phyloP scores from a whole-genome alignment of 2,797 vertebrate species.

The Tolypeutes matacus region DNA sequence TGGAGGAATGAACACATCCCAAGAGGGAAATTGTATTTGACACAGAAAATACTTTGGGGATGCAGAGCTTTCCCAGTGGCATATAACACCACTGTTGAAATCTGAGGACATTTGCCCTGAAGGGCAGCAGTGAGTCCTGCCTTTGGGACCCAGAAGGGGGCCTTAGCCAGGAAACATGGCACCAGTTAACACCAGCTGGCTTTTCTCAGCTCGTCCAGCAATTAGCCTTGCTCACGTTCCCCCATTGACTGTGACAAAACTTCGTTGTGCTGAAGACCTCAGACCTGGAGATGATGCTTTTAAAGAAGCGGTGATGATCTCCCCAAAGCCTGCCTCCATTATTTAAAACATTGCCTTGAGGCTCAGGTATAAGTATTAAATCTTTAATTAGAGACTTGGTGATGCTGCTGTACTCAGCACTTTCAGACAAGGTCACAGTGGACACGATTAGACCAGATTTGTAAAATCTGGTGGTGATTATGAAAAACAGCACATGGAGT shows the following conservation, averaged over 20 bases:
- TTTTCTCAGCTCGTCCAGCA: not conserved
- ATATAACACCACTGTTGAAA: not conserved
- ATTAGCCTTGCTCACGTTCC: not conserved
- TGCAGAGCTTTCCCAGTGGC: constrained; percentile 56
- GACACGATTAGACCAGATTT: not conserved
- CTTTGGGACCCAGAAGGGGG: not conserved
- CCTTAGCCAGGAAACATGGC: not conserved
- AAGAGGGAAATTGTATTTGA: constrained; percentile 74
- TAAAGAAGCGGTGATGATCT: constrained; percentile 31
- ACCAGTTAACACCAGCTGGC: not conserved
- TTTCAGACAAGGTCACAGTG: not conserved
- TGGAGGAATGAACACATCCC: constrained; percentile 59
- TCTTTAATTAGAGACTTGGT: constrained; percentile 71
- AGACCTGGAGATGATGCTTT: not conserved
- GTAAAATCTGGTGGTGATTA: not conserved
- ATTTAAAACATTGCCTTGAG: constrained; percentile 69
- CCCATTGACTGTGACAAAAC: not conserved
- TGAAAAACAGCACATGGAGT: not conserved
- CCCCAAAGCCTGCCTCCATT: not conserved
- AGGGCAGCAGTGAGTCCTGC: not conserved
- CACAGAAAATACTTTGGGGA: constrained; percentile 63
- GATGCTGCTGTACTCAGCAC: not conserved
- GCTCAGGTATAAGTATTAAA: constrained; percentile 68
- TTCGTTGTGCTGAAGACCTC: not conserved
- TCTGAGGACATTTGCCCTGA: constrained; percentile 42